These are phyloP conservation scores for Lepus timidus DNA, from an alignment of 2,113 vertebrate genomes.

Conservation along the genomic window DNA sequence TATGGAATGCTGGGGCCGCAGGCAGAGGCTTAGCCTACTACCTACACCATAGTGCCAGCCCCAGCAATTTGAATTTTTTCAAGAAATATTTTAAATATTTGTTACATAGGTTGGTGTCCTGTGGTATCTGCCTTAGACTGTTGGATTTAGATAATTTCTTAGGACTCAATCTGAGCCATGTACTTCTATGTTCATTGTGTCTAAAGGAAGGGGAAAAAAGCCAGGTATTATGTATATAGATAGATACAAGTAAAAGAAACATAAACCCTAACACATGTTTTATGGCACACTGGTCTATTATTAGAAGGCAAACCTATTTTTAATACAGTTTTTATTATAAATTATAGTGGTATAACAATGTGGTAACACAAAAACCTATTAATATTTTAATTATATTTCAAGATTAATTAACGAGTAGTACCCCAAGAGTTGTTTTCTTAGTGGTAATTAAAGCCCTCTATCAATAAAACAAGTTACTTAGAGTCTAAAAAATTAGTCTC, in stretches of 20 bases:
- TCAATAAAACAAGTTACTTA: conserved; percentile 35
- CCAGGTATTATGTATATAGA: background rate
- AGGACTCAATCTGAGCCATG: background rate
- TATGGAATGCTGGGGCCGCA: too few species aligned
- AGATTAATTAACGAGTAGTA: conserved; percentile 23
- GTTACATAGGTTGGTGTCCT: background rate
- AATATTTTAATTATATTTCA: conserved; percentile 19
- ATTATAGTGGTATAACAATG: conserved; percentile 3
- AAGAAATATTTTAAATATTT: conserved; percentile 35
- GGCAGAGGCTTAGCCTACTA: too few species aligned
- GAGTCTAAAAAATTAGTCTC: conserved; percentile 19
- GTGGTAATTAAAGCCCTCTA: conserved; percentile 37
- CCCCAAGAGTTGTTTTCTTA: background rate
- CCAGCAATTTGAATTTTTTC: conserved; percentile 33
- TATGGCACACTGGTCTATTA: conserved; percentile 21
- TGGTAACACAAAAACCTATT: background rate
- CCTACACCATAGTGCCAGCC: too few species aligned
- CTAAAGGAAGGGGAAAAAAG: background rate
- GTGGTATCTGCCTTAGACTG: background rate
- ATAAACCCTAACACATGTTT: background rate
- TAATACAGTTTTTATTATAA: background rate
- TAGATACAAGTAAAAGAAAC: background rate
- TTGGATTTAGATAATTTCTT: conserved; percentile 46
- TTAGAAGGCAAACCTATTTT: background rate
- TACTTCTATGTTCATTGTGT: background rate